Conservation (phyloP, 53 echinoderm and acorn worm genomes). For the Henricia sp. region DNA sequence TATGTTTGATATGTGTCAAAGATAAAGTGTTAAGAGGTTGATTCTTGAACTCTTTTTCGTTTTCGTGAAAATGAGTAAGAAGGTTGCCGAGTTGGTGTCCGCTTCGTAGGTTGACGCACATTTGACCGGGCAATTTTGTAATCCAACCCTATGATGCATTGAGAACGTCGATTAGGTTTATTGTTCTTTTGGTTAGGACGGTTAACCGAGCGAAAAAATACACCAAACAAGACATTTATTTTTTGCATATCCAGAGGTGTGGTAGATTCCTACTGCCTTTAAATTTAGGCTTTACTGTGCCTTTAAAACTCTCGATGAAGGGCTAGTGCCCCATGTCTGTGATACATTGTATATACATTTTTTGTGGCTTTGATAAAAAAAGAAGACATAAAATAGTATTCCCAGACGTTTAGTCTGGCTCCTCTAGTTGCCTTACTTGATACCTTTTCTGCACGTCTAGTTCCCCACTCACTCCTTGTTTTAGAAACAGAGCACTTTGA, state of each 20-base stretch:
- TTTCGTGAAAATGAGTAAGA: too few relatives aligned
- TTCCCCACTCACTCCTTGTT: slow-evolving; percentile 57
- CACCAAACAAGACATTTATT: too few relatives aligned
- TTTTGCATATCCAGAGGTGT: background rate
- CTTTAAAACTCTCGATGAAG: slow-evolving; percentile 8
- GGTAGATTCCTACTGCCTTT: background rate
- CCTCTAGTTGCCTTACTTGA: slow-evolving; percentile 66
- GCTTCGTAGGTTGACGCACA: too few relatives aligned
- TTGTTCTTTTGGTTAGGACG: background rate
- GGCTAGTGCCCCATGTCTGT: background rate
- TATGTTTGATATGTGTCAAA: too few relatives aligned
- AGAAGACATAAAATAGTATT: slow-evolving; percentile 51
- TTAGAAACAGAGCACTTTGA: slow-evolving; percentile 58
- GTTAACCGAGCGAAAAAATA: background rate
- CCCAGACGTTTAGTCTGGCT: slow-evolving; percentile 61
- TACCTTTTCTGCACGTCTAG: slow-evolving; percentile 64
- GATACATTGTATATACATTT: slow-evolving; percentile 55
- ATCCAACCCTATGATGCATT: too few relatives aligned
- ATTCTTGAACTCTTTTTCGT: too few relatives aligned
- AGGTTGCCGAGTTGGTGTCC: too few relatives aligned
- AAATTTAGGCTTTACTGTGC: slow-evolving; percentile 31
- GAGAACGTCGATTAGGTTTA: too few relatives aligned
- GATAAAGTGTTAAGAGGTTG: too few relatives aligned
- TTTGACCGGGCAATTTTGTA: too few relatives aligned
- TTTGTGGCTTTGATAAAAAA: slow-evolving; percentile 63